A percentile compares a stretch with the other conserved stretches of the same genome.
Evolutionary conservation across 2,113 vertebrate genomes (phyloP).

Genomic region (Neotoma lepida): DNA sequence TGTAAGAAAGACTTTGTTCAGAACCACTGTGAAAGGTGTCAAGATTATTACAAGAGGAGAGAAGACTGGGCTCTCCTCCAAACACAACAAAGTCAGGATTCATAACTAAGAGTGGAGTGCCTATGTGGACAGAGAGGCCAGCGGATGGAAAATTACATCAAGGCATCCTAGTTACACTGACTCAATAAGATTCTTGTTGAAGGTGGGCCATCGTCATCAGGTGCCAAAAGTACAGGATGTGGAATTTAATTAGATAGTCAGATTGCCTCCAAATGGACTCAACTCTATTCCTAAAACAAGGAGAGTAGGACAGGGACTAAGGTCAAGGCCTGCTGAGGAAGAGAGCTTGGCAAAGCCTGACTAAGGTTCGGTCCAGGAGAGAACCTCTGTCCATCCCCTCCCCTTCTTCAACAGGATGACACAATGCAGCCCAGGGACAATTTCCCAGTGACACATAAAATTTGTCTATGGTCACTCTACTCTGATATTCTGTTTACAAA

Average conservation of each 20-base stretch:
- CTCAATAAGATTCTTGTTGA: not conserved
- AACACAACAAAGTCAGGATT: not conserved
- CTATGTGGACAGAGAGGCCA: not conserved
- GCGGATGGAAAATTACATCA: not conserved
- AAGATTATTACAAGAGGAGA: not conserved
- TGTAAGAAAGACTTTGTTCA: constrained; percentile 7
- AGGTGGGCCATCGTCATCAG: not conserved
- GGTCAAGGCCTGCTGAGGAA: not conserved
- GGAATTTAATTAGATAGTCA: not conserved
- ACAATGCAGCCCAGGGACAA: not conserved
- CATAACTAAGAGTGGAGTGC: not conserved
- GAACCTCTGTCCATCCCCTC: not conserved
- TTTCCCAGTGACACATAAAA: not conserved
- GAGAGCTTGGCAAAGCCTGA: not conserved
- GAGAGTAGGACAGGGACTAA: not conserved
- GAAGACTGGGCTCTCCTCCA: constrained; percentile 13
- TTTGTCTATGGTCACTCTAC: not conserved
- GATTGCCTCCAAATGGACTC: not conserved
- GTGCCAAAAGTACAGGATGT: not conserved
- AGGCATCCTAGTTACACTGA: not conserved
- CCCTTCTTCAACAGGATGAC: not conserved
- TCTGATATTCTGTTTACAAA: constrained; percentile 25
- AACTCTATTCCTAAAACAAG: not conserved
- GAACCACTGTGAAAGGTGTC: not conserved
- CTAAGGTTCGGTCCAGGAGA: not conserved